Evolutionary conservation across 2,113 vertebrate genomes (phyloP).

Genomic region (Drymodes brunneopygia): DNA sequence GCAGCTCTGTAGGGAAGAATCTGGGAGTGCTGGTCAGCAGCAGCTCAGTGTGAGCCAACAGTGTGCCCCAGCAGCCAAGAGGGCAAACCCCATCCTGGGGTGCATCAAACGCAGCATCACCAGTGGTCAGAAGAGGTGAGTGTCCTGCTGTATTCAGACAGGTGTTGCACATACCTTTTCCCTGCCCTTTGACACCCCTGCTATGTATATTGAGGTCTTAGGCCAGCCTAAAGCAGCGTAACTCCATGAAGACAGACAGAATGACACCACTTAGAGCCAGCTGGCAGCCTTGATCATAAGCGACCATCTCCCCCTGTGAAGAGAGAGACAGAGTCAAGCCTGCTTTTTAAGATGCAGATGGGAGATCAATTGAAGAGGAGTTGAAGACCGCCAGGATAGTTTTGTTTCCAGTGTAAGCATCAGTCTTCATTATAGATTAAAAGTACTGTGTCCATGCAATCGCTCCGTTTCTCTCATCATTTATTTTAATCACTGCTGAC

Average conservation of each 20-base stretch:
- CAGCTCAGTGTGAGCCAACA: not conserved
- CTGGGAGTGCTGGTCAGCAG: not conserved
- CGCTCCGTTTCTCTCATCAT: not conserved
- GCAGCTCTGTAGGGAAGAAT: not conserved
- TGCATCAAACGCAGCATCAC: not conserved
- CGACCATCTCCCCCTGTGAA: not conserved
- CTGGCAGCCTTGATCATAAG: not conserved
- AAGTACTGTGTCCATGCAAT: not conserved
- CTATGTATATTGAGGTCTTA: not conserved
- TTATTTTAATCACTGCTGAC: constrained; percentile 24
- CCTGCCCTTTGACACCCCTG: not conserved
- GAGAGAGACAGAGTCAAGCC: not conserved
- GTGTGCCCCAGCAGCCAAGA: not conserved
- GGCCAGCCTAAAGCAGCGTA: fast-evolving
- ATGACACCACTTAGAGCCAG: not conserved
- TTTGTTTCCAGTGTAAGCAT: not conserved
- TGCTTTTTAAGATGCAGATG: constrained; percentile 3
- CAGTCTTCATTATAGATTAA: not conserved
- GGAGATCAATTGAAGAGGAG: not conserved
- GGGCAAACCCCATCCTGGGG: not conserved
- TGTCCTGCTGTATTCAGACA: not conserved
- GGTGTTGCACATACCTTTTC: not conserved
- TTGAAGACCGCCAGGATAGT: constrained; percentile 3
- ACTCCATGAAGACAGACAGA: not conserved
- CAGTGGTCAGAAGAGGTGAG: not conserved